Evolutionary conservation across 2,113 vertebrate genomes (phyloP), one percentile per base, ranked within the genome.

Genomic region (Zosterops borbonicus): DNA sequence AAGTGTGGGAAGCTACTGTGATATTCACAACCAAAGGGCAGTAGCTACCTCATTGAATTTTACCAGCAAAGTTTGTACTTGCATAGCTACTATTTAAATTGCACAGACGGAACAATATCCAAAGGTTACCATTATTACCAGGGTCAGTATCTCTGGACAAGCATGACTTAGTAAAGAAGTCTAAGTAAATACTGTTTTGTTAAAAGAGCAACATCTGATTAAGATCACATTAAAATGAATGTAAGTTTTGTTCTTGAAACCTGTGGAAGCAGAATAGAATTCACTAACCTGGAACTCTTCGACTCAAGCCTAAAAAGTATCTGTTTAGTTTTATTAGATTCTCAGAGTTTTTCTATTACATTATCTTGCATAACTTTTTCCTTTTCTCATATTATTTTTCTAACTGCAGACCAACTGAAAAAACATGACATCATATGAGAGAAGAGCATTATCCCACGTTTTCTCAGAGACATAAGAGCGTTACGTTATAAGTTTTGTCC

Each of bases 371-470:
- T 21, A 15, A 3, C 20, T 67, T 77, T 71, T 65, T n/a, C 12
- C 4, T 35, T 94, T 83, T 67, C 37, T 73, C 7, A 3, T 56
- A 52, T 23, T 31, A 63, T 83, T 83, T 89, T 74, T 73, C 46
- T 79, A 91, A 62, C 24, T 85, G n/a, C 27, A 79, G 59, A 53
- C 27, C 27, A 62, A 37, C 50, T 76, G 53, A 91, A 76, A 16
- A 94, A 95, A 68, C 22, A 41, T 39, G 39, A 22, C n/a, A 63
- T 50, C 37, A 16, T 22, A 76, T 18, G 24, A 69, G 14, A 76
- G 31, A 82, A 81, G 2, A 82, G 19, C 1, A 1, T 22, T 76
- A 28, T 33, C 22, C 35, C 23, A 33, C 0, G 0, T 81, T 84
- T 91, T 65, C 47, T n/a, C 46, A 73, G 56, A 56, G 31, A 37